Evolutionary conservation across 2,888 invertebrate genomes (phyloP).

Genomic region (Lasioglossum pauxillum): DNA sequence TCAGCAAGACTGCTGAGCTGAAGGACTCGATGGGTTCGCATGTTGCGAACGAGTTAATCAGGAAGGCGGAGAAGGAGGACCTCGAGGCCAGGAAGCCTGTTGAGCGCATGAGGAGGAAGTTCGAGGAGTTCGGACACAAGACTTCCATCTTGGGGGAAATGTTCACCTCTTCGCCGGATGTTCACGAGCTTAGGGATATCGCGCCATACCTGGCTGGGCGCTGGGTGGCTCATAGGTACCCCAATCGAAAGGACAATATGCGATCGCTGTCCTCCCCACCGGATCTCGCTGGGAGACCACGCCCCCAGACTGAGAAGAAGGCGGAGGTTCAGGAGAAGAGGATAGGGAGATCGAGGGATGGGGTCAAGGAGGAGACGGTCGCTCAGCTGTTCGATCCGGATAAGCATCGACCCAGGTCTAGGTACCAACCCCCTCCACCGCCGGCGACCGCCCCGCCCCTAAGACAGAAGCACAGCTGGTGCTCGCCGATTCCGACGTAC

Average conservation of each 20-base stretch:
- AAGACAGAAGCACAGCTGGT: constrained; percentile 85
- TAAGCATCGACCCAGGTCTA: constrained; percentile 90
- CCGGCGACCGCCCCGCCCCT: constrained; percentile 85
- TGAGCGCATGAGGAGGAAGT: constrained; percentile 89
- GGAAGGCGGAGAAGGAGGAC: constrained; percentile 80
- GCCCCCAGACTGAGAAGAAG: background rate
- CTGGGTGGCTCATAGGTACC: constrained; percentile 93
- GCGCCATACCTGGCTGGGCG: constrained; percentile 91
- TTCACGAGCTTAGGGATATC: constrained; percentile 91
- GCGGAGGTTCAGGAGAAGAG: background rate
- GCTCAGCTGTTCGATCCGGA: constrained; percentile 91
- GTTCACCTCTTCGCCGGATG: constrained; percentile 92
- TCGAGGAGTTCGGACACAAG: constrained; percentile 85
- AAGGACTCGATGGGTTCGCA: constrained; percentile 70
- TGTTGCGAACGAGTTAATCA: constrained; percentile 71
- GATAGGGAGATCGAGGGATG: background rate
- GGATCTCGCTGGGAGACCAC: constrained; percentile 67
- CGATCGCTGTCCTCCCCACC: constrained; percentile 87
- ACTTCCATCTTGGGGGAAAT: constrained; percentile 90
- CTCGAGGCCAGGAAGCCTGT: constrained; percentile 86
- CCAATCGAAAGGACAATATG: constrained; percentile 89
- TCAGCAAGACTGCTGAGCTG: constrained; percentile 92
- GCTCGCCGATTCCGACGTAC: constrained; percentile 86
- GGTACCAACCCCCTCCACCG: constrained; percentile 90
- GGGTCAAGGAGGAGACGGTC: constrained; percentile 42